phyloP scores from a whole-genome alignment of 2,888 invertebrate genomes.

The Protophormia terraenovae region DNA sequence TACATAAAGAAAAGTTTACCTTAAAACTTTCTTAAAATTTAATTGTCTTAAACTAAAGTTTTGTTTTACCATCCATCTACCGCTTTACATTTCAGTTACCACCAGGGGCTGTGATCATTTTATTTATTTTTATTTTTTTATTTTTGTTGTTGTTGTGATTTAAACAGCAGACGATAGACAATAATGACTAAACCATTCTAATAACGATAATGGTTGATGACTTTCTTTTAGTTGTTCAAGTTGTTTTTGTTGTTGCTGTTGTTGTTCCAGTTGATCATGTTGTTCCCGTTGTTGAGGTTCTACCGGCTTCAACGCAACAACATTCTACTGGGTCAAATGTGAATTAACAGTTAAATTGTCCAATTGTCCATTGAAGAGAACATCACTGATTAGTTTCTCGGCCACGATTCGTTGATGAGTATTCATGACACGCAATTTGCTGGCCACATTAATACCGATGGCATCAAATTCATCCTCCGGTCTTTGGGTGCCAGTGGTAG shows the following conservation, averaged over 20 bases:
- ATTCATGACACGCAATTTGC: slow-evolving; percentile 78
- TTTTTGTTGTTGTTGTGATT: too few species aligned
- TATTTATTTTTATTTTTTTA: too few species aligned
- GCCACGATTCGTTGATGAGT: slow-evolving; percentile 80
- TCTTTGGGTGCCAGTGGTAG: slow-evolving; percentile 70
- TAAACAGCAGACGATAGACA: slow-evolving; percentile 57
- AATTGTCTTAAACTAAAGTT: slow-evolving; percentile 2
- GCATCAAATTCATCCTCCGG: slow-evolving; percentile 80
- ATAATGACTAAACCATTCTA: slow-evolving; percentile 67
- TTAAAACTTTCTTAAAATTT: background rate
- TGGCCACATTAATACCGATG: slow-evolving; percentile 79
- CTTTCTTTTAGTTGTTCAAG: slow-evolving; percentile 6
- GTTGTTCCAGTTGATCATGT: background rate
- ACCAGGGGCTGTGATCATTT: background rate
- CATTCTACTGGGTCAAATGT: slow-evolving; percentile 75
- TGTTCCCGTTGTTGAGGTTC: slow-evolving; percentile 27
- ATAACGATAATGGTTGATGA: slow-evolving; percentile 46
- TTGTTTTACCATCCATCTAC: background rate
- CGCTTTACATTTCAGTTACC: background rate
- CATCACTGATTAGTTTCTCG: slow-evolving; percentile 80
- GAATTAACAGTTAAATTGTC: slow-evolving; percentile 78
- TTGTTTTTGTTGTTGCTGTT: background rate
- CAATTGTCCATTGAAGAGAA: slow-evolving; percentile 79
- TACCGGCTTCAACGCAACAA: slow-evolving; percentile 35
- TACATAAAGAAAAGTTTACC: background rate